Base-by-base conservation (phyloP, 2,113 vertebrate genomes). In the Gopherus evgoodei region DNA sequence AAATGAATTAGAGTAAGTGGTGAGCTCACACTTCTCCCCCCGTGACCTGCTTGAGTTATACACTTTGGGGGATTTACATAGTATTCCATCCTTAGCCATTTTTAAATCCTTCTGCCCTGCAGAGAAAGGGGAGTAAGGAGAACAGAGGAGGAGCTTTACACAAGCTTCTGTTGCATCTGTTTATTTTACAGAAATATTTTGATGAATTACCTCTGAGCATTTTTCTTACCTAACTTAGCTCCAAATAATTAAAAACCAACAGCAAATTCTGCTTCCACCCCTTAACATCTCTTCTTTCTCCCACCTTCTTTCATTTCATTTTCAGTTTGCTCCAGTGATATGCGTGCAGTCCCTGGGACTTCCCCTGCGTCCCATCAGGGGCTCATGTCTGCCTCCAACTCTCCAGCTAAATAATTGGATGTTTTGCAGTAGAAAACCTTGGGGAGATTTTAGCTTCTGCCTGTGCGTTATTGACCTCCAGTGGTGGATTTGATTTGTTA, bases 1-100 rank as follows among this genome's bases (percentile, higher is more conserved):
- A 95, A 95, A 88, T 88, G 47, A 96, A 97, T 95, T 87, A 82
- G 78, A 94, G 91, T 81, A 97, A 94, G 94, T 81, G 50, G 52
- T 79, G 65, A 87, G n/a, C 88, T 93, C 35, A 16, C 31, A 27
- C 50, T 86, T 94, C 80, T 80, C 83, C 62, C 65, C 25, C 84
- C 80, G 72, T 90, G 96, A 91, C 87, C 83, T 93, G 83, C 84
- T 84, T 89, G 81, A 53, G 47, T 95, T 75, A 69, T 65, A 1
- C 38, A 91, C 85, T 91, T 80, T 5, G 13, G 35, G 84, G 38
- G 86, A 49, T 47, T 85, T 95, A 93, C 52, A 81, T 72, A 82
- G 10, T 86, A 0, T 59, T 9, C 10, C 76, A 86, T 87, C 86
- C 57, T 49, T 80, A 82, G 94, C 22, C 83, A 93, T 17, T 62